phyloP scores from a whole-genome alignment of 2,888 invertebrate species.

The Seira musarum region DNA sequence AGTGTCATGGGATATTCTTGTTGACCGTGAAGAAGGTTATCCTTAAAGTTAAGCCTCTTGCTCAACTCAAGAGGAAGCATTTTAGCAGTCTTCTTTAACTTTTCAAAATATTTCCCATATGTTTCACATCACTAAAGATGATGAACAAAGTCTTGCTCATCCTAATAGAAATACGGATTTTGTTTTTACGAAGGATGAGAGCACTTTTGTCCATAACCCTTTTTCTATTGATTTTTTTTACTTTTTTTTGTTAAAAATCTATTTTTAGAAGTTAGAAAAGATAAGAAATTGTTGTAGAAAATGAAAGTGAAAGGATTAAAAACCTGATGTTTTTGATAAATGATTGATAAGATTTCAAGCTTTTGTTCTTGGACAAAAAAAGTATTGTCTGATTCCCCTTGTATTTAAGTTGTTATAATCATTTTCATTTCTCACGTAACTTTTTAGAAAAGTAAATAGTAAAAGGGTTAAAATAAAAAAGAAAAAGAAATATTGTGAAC shows the following conservation, averaged over 20 bases:
- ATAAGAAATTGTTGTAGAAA: conserved; percentile 29
- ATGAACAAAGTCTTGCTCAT: not conserved
- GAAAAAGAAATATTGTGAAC: not conserved
- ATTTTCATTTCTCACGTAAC: conserved; percentile 3
- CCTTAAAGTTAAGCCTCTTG: not conserved
- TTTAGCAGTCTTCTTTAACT: too few relatives aligned
- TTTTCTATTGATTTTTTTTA: conserved; percentile 50
- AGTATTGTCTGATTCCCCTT: not conserved
- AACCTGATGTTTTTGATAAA: conserved; percentile 17
- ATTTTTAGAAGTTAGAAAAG: conserved; percentile 36
- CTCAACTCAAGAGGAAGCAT: not conserved
- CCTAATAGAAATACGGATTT: not conserved
- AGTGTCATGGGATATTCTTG: not conserved
- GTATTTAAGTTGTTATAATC: not conserved
- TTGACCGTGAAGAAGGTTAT: not conserved
- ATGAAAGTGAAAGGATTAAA: conserved; percentile 54
- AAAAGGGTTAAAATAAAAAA: not conserved
- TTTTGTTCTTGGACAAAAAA: not conserved
- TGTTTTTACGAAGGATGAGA: not conserved
- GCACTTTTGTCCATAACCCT: conserved; percentile 43
- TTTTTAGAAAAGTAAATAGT: conserved; percentile 5
- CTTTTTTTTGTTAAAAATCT: conserved; percentile 40
- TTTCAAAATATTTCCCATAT: not conserved
- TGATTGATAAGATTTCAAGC: not conserved
- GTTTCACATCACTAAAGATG: not conserved